Evolutionary conservation across 2,797 vertebrate genomes (phyloP), one percentile per base, ranked within the genome.

Genomic region (Falco peregrinus): DNA sequence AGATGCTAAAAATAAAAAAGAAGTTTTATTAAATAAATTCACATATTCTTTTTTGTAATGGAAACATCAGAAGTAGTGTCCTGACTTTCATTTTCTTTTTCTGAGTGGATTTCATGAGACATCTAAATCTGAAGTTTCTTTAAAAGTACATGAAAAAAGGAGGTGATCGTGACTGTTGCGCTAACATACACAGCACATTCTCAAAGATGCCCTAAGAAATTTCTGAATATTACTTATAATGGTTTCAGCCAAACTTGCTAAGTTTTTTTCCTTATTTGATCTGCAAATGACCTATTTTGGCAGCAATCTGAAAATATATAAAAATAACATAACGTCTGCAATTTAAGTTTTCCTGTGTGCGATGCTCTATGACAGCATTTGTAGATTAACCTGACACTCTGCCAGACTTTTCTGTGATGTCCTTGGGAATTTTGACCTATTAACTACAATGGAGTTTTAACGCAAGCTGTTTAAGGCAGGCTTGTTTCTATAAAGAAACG

Each of bases 311-410:
- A 88, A 94, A 92, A 78, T 14, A 80, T 29, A 76, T 54, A 60
- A 70, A 90, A 91, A 56, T 45, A 94, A 84, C 37, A 54, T 39
- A 85, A 84, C 0, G 1, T 73, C 57, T 85, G 63, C 51, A 91
- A 56, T 92, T 91, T 79, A 31, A 69, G n/a, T 95, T 93, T 96
- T 95, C 68, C 93, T 96, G 94, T 77, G 63, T 93, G 59, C 84
- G 78, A 41, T 59, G 54, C 28, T 91, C 70, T 84, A 21, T 67
- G 54, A 79, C 41, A 91, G 59, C 56, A 84, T 91, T 94, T 95
- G 95, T 48, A 73, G 87, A 94, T n/a, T 37, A 87, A 77, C 48
- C 47, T 84, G 80, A 95, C 33, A 41, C 31, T 90, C 60, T 68
- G 90, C 85, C 89, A 94, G 82, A 56, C 16, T 82, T 84, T 81